phyloP scores from a whole-genome alignment of 2,113 vertebrate genomes.

The Cepphus grylle region DNA sequence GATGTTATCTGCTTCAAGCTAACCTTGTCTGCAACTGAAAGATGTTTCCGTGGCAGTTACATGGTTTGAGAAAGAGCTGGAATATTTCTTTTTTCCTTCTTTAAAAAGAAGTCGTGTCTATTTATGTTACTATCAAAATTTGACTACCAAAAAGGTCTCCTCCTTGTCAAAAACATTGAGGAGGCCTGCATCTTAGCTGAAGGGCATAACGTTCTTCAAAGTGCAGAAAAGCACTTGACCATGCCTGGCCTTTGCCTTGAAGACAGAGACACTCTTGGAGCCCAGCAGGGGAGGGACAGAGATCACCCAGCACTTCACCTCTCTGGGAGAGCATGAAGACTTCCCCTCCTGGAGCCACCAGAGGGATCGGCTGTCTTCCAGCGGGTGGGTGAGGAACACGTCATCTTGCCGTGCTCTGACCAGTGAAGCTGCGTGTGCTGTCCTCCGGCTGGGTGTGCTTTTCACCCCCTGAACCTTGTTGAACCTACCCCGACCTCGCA shows the following conservation, averaged over 20 bases:
- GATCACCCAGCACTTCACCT: neutral
- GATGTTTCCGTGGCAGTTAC: neutral
- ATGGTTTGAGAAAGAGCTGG: neutral
- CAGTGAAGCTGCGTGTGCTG: neutral
- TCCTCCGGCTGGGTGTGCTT: neutral
- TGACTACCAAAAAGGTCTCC: neutral
- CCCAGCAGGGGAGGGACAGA: neutral
- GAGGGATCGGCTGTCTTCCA: neutral
- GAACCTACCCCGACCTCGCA: neutral
- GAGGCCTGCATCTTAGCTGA: neutral
- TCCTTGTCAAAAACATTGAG: neutral
- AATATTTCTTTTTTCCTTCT: neutral
- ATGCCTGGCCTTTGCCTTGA: neutral
- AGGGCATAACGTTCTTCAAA: neutral
- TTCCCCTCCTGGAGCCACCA: neutral
- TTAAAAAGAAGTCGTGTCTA: neutral
- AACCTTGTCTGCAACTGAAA: neutral
- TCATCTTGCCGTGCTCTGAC: fast-evolving
- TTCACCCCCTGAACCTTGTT: fast-evolving
- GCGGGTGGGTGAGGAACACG: neutral
- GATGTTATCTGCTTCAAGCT: neutral
- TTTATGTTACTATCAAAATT: neutral
- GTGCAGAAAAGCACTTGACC: neutral
- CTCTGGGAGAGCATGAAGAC: neutral
- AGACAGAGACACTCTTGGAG: neutral